Percentiles rank a stretch among this genome's conserved stretches.
Conservation (phyloP, 1,140 invertebrate genomes). For the Drosophila littoralis region DNA sequence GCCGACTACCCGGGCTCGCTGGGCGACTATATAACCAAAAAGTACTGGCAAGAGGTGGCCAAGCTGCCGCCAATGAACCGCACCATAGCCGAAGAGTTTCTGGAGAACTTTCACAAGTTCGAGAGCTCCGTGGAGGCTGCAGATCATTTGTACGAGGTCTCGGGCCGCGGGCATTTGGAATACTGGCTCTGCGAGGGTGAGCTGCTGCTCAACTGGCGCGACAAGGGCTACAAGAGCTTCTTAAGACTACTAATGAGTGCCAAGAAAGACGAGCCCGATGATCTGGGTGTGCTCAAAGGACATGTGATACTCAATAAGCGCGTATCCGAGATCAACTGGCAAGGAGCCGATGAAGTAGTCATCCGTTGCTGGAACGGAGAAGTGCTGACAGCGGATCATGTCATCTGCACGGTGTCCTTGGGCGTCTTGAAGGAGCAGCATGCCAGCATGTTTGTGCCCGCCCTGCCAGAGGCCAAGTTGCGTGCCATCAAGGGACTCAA, state of each 20-base stretch:
- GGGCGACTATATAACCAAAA: slow-evolving; percentile 85
- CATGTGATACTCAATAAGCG: slow-evolving; percentile 85
- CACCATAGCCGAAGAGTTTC: slow-evolving; percentile 83
- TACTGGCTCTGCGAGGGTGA: slow-evolving; percentile 88
- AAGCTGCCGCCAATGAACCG: slow-evolving; percentile 53
- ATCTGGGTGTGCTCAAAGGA: slow-evolving; percentile 61
- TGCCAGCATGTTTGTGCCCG: slow-evolving; percentile 86
- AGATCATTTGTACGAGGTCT: slow-evolving; percentile 87
- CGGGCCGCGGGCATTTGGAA: slow-evolving; percentile 85
- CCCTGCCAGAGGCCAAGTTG: slow-evolving; percentile 87
- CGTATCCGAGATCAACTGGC: slow-evolving; percentile 85
- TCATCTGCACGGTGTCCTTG: slow-evolving; percentile 89
- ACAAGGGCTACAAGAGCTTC: slow-evolving; percentile 86
- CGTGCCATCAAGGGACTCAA: slow-evolving; percentile 88
- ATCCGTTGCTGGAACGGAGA: slow-evolving; percentile 87
- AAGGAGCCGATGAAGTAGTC: slow-evolving; percentile 40
- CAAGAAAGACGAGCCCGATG: slow-evolving; percentile 7
- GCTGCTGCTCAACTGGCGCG: slow-evolving; percentile 87
- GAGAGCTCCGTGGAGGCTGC: slow-evolving; percentile 86
- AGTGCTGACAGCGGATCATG: slow-evolving; percentile 87
- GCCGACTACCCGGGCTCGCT: slow-evolving; percentile 75
- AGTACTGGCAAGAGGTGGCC: slow-evolving; percentile 72
- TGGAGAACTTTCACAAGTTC: slow-evolving; percentile 85
- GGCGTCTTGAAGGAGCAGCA: slow-evolving; percentile 89
- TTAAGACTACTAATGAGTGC: slow-evolving; percentile 86